Evolutionary conservation across 2,797 vertebrate species (phyloP).

Genomic region (Arctocebus calabarensis): DNA sequence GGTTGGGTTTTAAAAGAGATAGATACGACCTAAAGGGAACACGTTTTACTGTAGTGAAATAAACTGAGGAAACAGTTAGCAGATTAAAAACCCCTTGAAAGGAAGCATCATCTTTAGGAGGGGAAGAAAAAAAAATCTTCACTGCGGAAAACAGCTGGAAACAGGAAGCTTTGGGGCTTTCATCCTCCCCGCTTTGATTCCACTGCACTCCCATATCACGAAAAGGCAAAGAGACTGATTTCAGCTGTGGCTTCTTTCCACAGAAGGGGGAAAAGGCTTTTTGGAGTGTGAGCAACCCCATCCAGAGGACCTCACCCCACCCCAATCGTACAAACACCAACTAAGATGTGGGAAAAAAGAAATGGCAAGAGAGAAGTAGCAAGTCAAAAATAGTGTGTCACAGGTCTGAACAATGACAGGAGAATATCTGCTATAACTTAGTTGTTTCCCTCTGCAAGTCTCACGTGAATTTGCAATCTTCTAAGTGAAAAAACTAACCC

Average conservation of each 20-base stretch:
- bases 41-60: constrained; percentile 85
- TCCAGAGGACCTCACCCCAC: background rate
- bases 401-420: background rate
- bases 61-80: constrained; percentile 86
- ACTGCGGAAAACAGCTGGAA: constrained; percentile 88
- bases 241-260: constrained; percentile 80
- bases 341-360: background rate
- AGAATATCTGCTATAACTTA: background rate
- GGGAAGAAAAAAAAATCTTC: constrained; percentile 69
- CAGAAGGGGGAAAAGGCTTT: constrained; percentile 49
- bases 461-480: background rate
- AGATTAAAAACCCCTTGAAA: constrained; percentile 88
- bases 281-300: constrained; percentile 24
- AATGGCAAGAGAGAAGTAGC: background rate
- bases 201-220: constrained; percentile 76
- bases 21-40: constrained; percentile 87
- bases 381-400: background rate
- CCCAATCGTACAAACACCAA: background rate
- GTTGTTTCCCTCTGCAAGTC: constrained; percentile 4
- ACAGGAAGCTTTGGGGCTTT: constrained; percentile 88
- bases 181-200: constrained; percentile 87
- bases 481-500: background rate
- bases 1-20: constrained; percentile 84
- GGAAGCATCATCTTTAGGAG: constrained; percentile 84
- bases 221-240: constrained; percentile 83